Evolutionary conservation across 2,888 invertebrate species (phyloP).

Genomic region (Eupithecia pulchellata): DNA sequence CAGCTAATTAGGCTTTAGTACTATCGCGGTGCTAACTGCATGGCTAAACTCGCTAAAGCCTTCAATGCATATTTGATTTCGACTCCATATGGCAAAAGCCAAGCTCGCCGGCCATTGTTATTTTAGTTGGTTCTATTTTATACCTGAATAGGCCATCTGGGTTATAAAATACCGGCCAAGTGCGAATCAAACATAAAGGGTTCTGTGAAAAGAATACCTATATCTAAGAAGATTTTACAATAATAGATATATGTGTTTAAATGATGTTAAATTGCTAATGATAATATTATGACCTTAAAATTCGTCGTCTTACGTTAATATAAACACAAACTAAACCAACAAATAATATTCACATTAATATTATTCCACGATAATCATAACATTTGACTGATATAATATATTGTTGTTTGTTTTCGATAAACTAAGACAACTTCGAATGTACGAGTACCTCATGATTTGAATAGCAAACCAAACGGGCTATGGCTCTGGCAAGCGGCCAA

Average conservation of each 20-base stretch:
- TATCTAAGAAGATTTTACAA: too few relatives aligned
- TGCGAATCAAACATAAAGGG: too few relatives aligned
- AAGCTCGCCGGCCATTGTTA: too few relatives aligned
- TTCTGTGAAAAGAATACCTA: too few relatives aligned
- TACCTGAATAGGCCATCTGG: background rate
- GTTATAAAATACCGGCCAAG: background rate
- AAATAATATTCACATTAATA: background rate
- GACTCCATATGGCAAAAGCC: background rate
- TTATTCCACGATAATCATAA: background rate
- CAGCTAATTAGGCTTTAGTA: background rate
- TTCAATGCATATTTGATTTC: background rate
- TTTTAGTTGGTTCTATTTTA: too few relatives aligned
- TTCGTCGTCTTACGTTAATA: background rate
- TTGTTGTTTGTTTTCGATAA: constrained; percentile 1
- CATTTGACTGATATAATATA: background rate
- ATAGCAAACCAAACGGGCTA: background rate
- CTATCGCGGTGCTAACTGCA: constrained; percentile 5
- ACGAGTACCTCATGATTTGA: background rate
- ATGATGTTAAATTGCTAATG: too few relatives aligned
- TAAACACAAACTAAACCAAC: background rate
- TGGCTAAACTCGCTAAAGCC: background rate
- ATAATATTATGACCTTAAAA: background rate
- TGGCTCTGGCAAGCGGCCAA: background rate
- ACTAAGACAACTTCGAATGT: background rate
- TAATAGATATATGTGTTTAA: too few relatives aligned